Evolutionary conservation across 2,888 invertebrate species (phyloP).

Genomic region (Brachypalpus laphriformis): DNA sequence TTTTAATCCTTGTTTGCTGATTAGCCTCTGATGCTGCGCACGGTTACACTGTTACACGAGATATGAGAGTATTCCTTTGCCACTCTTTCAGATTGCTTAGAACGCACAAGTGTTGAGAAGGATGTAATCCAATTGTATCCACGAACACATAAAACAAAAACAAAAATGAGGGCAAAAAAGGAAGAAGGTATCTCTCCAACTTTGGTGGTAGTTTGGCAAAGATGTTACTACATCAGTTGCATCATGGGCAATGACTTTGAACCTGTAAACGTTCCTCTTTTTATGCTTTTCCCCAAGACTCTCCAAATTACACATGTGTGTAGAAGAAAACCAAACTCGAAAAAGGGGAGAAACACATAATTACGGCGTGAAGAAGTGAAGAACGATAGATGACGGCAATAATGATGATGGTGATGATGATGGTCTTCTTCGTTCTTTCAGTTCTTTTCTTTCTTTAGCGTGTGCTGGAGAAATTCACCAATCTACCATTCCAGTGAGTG

Average conservation of each 20-base stretch:
- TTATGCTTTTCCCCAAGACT: conserved; percentile 82
- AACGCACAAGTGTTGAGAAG: conserved; percentile 1
- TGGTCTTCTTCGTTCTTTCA: conserved; percentile 45
- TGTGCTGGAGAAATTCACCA: conserved; percentile 59
- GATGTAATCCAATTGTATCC: conserved; percentile 36
- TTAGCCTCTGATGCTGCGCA: conserved; percentile 31
- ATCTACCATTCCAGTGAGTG: conserved; percentile 67
- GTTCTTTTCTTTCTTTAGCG: conserved; percentile 47
- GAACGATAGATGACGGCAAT: conserved; percentile 64
- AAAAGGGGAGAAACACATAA: conserved; percentile 64
- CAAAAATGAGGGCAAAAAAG: conserved; percentile 56
- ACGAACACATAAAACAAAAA: conserved; percentile 32
- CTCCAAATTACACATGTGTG: conserved; percentile 73
- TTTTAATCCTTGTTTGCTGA: conserved; percentile 23
- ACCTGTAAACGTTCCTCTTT: conserved; percentile 82
- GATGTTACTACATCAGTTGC: conserved; percentile 83
- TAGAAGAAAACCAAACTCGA: conserved; percentile 43
- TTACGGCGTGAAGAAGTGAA: conserved; percentile 53
- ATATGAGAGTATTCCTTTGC: neutral
- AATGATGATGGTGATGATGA: conserved; percentile 52
- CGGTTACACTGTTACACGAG: conserved; percentile 7
- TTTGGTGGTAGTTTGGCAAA: conserved; percentile 64
- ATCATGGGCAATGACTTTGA: conserved; percentile 84
- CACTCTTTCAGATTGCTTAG: neutral
- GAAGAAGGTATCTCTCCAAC: conserved; percentile 46